Base-by-base conservation (phyloP, 2,888 invertebrate genomes). In the Steinernema carpocapsae region DNA sequence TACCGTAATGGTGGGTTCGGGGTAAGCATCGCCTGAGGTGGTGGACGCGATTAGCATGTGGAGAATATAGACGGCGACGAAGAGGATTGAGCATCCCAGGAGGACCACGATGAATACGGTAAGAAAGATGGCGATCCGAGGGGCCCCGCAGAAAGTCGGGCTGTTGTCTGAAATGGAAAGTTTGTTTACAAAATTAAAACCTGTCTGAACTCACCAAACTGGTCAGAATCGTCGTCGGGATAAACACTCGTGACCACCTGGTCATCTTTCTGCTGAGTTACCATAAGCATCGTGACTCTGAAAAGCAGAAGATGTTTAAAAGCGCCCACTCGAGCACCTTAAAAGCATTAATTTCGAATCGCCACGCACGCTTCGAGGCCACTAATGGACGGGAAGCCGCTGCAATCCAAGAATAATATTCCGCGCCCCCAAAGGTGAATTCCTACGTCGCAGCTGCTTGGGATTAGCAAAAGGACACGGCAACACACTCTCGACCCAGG, bases 71-170 rank as follows among this genome's bases (percentile, higher is more conserved):
- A 64, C 64, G 32, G 64, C 64, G 32, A 64, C 64, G 19, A 64
- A 64, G 17, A 64, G 64, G 37, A 64, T 64, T 1, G 64, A 64
- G 26, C 64, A 64, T 17, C 64, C 64, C 7, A 64, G 64, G 64
- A 64, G 64, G 64, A 64, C 64, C 1, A 64, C 64, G 22, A 64
- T 64, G 64, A 64, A 64, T 64, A 64, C 64, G 17, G 64, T 64
- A 4, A 64, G 64, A 17, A 64, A 64, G 32, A 64, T 32, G 29
- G 64, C 64, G 26, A 64, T 64, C 37, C 64, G 64, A 26, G 64
- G 64, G 6, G 64, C 64, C 14, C 64, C 64, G n/a, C 64, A 64
- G 17, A 64, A 14, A 17, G 29, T 64, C 14, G 64, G 37, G 4
- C 17, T 32, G 17, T 32, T 32, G 19, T 64, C 64, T 64, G 32